Percentiles rank a stretch among this genome's conserved stretches.
Conservation (phyloP, 1,140 invertebrate species). For the Drosophila pandora region DNA sequence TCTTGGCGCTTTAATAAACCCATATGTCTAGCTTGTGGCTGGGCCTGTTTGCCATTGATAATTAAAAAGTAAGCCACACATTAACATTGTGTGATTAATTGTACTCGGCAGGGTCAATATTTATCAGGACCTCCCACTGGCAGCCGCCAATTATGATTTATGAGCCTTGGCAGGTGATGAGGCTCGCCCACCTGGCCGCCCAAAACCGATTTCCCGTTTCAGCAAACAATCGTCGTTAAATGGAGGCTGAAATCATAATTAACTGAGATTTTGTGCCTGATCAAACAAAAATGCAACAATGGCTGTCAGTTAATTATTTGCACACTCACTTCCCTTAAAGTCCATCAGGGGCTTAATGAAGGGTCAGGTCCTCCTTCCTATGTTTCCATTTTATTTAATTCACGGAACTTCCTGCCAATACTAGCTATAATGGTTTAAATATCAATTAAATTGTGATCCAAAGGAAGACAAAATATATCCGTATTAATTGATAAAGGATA, state of each 20-base stretch:
- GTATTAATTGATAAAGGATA: too few relatives aligned
- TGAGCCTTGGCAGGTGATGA: slow-evolving; percentile 34
- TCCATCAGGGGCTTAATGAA: slow-evolving; percentile 4
- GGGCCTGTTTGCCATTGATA: slow-evolving; percentile 28
- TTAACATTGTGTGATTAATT: slow-evolving; percentile 61
- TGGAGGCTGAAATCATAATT: slow-evolving; percentile 62
- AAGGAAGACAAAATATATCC: too few relatives aligned
- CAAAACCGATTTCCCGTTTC: slow-evolving; percentile 34
- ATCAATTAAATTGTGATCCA: too few relatives aligned
- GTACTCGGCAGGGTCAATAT: slow-evolving; percentile 54
- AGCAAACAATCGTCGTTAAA: slow-evolving; percentile 39
- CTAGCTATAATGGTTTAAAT: too few relatives aligned
- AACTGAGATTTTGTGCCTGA: slow-evolving; percentile 37
- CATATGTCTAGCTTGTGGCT: not conserved
- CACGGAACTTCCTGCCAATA: not conserved
- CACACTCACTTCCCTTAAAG: slow-evolving; percentile 33
- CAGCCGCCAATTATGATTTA: slow-evolving; percentile 69
- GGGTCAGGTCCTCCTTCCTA: not conserved
- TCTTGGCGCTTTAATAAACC: not conserved
- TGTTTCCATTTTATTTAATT: slow-evolving; percentile 8
- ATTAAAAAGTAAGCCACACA: slow-evolving; percentile 35
- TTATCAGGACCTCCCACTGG: slow-evolving; percentile 34
- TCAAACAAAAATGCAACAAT: slow-evolving; percentile 53
- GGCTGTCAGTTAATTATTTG: slow-evolving; percentile 4
- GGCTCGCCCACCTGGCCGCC: slow-evolving; percentile 8